Evolutionary conservation across 2,888 invertebrate genomes (phyloP), one percentile per base, ranked within the genome.

Genomic region (Caenorhabditis plicata): DNA sequence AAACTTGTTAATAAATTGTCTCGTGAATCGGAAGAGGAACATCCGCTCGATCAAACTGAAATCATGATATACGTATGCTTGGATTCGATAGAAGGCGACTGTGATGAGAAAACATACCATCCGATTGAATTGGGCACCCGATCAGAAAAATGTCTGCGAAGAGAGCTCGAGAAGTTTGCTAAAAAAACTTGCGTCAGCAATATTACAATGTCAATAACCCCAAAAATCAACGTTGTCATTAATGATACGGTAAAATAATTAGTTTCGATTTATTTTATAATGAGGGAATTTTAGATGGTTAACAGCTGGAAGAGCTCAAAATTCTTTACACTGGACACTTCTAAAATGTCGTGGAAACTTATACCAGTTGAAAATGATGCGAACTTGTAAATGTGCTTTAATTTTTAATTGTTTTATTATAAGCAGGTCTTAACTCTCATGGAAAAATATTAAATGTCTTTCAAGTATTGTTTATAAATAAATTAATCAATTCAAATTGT

Each of bases 221-320:
- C 45, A 15, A 50, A 27, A 38, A 49, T 53, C 31, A 40, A 53
- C 22, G 44, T 60, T 3, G 49, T 53, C 19, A 43, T 60, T n/a
- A 53, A 60, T 27, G 46, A 53, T 20, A 36, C 52, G 27, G 51
- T 57, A 13, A 47, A 38, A 4, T 20, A 4, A 19, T 38, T 11
- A 8, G 20, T 20, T n/a, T 9, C 8, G 5, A 33, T 33, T 33
- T 17, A n/a, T n/a, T n/a, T n/a, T n/a, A n/a, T n/a, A n/a, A n/a
- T n/a, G n/a, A n/a, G n/a, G n/a, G n/a, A n/a, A n/a, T 33, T 33
- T 33, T 9, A n/a, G 17, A 26, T 40, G 26, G 23, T 40, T 11
- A 3, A 2, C n/a, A 40, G 7, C 17, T 40, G 40, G 40, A 26
- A 2, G 8, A 9, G 4, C 4, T 26, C 27, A 19, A 4, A 25